phyloP scores from a whole-genome alignment of 1,140 invertebrate species.

The Atopsyche davidsoni region DNA sequence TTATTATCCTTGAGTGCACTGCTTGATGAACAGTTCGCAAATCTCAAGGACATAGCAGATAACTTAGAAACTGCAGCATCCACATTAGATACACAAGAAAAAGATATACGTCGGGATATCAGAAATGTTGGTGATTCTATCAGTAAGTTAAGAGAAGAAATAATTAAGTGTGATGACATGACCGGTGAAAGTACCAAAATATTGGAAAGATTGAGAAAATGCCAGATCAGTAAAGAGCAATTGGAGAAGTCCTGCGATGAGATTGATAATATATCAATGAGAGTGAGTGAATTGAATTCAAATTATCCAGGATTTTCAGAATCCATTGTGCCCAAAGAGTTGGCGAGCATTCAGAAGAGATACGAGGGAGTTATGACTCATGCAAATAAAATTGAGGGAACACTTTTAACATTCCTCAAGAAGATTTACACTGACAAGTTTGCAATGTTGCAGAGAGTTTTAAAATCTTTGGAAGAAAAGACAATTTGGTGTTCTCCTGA shows the following conservation, averaged over 20 bases:
- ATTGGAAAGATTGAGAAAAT: constrained; percentile 67
- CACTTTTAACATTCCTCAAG: constrained; percentile 72
- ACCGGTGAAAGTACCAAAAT: constrained; percentile 82
- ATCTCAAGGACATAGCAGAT: constrained; percentile 65
- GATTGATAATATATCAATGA: constrained; percentile 61
- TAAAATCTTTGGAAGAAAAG: constrained; percentile 78
- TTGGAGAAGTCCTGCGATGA: constrained; percentile 58
- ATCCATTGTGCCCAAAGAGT: constrained; percentile 70
- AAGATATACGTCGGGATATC: constrained; percentile 61
- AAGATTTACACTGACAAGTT: constrained; percentile 85
- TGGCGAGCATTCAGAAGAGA: constrained; percentile 69
- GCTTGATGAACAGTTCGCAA: constrained; percentile 71
- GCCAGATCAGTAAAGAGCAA: constrained; percentile 63
- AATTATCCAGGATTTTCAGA: constrained; percentile 76
- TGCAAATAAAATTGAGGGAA: constrained; percentile 75
- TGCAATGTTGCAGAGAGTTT: constrained; percentile 69
- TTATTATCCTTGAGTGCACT: constrained; percentile 62
- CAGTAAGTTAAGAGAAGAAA: constrained; percentile 71
- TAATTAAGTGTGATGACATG: constrained; percentile 87
- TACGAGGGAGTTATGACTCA: constrained; percentile 67
- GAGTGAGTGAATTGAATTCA: constrained; percentile 64
- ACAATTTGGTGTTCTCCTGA: constrained; percentile 88
- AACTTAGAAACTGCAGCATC: constrained; percentile 68
- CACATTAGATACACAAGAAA: constrained; percentile 67
- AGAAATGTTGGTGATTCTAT: constrained; percentile 64